Conservation (phyloP, 2,797 vertebrate genomes). For the Neoniphon sammara region DNA sequence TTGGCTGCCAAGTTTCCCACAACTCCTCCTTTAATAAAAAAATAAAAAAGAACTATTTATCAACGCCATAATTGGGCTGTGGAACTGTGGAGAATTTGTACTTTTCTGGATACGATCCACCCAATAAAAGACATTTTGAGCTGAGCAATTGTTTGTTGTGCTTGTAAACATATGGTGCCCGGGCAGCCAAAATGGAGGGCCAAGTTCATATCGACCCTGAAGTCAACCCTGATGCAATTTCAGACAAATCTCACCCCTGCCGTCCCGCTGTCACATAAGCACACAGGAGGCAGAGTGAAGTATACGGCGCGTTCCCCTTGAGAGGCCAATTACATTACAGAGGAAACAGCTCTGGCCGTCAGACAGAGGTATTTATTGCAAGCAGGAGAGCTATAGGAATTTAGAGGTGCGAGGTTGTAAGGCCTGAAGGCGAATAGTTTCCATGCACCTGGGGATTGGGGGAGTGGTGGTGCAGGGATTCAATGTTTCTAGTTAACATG, state of each 20-base stretch:
- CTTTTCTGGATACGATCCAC: slow-evolving; percentile 33
- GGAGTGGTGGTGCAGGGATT: slow-evolving; percentile 17
- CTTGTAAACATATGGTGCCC: neutral
- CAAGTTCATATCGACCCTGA: slow-evolving; percentile 40
- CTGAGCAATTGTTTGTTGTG: slow-evolving; percentile 29
- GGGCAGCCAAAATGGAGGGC: slow-evolving; percentile 29
- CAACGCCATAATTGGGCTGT: slow-evolving; percentile 14
- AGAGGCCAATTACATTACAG: slow-evolving; percentile 57
- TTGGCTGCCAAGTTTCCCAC: no score
- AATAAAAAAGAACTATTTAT: neutral
- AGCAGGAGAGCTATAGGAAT: slow-evolving; percentile 41
- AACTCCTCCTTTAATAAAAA: neutral
- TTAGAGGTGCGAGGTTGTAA: slow-evolving; percentile 27
- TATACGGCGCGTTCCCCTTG: slow-evolving; percentile 48
- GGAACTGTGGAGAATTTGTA: neutral
- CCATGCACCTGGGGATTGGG: slow-evolving; percentile 61
- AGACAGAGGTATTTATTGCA: slow-evolving; percentile 72
- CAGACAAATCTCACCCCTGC: slow-evolving; percentile 35
- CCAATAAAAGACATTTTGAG: slow-evolving; percentile 28
- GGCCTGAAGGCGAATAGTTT: slow-evolving; percentile 66
- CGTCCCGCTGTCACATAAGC: slow-evolving; percentile 34
- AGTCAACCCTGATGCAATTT: slow-evolving; percentile 34
- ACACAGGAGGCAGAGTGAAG: slow-evolving; percentile 49
- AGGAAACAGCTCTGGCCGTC: slow-evolving; percentile 56
- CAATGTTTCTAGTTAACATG: slow-evolving; percentile 15